Conservation (phyloP, 1,140 invertebrate genomes). For the Argopecten irradians region DNA sequence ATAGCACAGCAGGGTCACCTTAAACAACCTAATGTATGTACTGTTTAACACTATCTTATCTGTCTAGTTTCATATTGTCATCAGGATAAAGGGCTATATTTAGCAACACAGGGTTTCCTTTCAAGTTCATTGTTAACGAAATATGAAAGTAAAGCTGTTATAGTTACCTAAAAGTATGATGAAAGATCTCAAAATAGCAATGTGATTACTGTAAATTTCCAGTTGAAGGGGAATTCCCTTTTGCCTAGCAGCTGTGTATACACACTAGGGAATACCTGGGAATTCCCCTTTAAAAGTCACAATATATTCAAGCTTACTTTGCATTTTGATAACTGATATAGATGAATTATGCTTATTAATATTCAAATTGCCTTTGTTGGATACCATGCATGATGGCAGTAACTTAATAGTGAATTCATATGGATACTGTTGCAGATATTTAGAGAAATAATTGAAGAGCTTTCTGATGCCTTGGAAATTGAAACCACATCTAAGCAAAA, state of each 20-base stretch:
- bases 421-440: conserved; percentile 55
- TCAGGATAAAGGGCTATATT: not conserved
- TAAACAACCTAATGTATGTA: conserved; percentile 63
- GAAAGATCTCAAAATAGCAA: not conserved
- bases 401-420: not conserved
- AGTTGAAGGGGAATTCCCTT: not conserved
- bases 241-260: not conserved
- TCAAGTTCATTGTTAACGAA: not conserved
- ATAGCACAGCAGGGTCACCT: conserved; percentile 59
- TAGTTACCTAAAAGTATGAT: not conserved
- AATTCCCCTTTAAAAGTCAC: not conserved
- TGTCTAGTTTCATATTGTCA: not conserved
- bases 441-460: conserved; percentile 51
- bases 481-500: conserved; percentile 28
- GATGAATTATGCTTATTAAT: not conserved
- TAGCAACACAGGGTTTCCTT: not conserved
- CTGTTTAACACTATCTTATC: not conserved
- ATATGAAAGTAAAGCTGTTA: conserved; percentile 19
- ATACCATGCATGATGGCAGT: not conserved
- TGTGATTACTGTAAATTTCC: not conserved
- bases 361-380: conserved; percentile 12
- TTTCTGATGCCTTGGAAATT: conserved; percentile 9
- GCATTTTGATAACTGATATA: not conserved
- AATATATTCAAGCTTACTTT: not conserved
- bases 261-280: not conserved